These are phyloP conservation scores for Nowickia ferox DNA, from an alignment of 2,888 invertebrate genomes.

Conservation along the genomic window DNA sequence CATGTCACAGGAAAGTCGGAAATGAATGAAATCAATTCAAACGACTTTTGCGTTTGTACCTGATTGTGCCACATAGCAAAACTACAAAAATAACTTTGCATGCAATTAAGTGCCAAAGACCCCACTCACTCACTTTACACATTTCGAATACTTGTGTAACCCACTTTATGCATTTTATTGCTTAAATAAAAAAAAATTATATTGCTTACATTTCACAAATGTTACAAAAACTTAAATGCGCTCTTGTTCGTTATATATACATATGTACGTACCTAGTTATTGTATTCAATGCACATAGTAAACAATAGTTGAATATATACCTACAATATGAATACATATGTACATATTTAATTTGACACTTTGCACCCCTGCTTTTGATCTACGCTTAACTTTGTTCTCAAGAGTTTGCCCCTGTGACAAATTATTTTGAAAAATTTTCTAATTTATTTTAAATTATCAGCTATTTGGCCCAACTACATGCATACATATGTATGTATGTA, in stretches of 20 bases:
- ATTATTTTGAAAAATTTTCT: slow-evolving; percentile 6
- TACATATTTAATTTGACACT: slow-evolving; percentile 29
- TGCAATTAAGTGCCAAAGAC: slow-evolving; percentile 67
- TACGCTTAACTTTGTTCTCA: background rate
- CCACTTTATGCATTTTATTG: slow-evolving; percentile 57
- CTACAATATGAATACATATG: background rate
- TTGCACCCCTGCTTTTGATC: background rate
- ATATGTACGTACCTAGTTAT: background rate
- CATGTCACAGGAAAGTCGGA: background rate
- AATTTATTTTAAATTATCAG: slow-evolving; percentile 64
- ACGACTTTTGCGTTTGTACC: slow-evolving; percentile 9
- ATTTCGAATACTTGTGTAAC: slow-evolving; percentile 62
- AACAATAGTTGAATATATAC: background rate
- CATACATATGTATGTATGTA: too few relatives aligned
- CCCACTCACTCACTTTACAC: slow-evolving; percentile 38
- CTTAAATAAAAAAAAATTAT: slow-evolving; percentile 33
- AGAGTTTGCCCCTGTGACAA: slow-evolving; percentile 7
- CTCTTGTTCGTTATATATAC: background rate
- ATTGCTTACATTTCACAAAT: slow-evolving; percentile 27
- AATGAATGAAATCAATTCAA: background rate
- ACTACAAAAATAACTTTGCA: slow-evolving; percentile 56
- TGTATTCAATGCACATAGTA: background rate
- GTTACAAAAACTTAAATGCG: background rate
- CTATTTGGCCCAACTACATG: slow-evolving; percentile 25
- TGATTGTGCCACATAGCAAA: slow-evolving; percentile 45